Conservation (phyloP, 2,113 vertebrate species). For the Onychostruthus taczanowskii region DNA sequence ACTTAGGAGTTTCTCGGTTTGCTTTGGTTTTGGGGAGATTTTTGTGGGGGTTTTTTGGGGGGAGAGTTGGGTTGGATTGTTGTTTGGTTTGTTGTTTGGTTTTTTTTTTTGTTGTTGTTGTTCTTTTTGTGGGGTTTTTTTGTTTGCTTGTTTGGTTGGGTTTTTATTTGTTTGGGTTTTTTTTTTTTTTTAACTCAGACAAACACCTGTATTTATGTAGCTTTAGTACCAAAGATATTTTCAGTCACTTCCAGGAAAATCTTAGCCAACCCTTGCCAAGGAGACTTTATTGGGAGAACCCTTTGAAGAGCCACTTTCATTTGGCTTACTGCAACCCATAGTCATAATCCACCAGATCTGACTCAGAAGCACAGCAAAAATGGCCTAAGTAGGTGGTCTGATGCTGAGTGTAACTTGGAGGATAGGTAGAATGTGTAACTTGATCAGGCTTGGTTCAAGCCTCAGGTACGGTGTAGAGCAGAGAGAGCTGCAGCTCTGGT, state of each 20-base stretch:
- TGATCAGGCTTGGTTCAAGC: not conserved
- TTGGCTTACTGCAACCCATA: not conserved
- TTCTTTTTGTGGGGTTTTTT: not conserved
- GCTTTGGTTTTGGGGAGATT: not conserved
- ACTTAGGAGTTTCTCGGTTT: not conserved
- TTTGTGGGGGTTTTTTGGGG: not conserved
- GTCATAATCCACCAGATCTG: not conserved
- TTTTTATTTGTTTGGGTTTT: not conserved
- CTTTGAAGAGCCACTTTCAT: not conserved
- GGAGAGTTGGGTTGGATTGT: not conserved
- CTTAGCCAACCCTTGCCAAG: not conserved
- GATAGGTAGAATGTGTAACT: not conserved
- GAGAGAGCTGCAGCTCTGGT: not conserved
- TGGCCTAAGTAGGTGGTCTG: not conserved
- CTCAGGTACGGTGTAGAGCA: not conserved
- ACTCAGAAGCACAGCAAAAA: not conserved
- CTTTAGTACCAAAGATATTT: not conserved
- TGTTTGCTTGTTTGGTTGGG: not conserved
- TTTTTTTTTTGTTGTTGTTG: too few relatives aligned
- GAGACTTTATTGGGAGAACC: not conserved
- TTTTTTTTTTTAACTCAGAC: not conserved
- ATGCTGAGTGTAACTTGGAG: not conserved
- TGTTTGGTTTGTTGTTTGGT: not conserved
- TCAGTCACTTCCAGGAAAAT: not conserved
- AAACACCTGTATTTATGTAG: not conserved